Evolutionary conservation across 2,113 vertebrate genomes (phyloP).

Genomic region (Rhinoptilus africanus): DNA sequence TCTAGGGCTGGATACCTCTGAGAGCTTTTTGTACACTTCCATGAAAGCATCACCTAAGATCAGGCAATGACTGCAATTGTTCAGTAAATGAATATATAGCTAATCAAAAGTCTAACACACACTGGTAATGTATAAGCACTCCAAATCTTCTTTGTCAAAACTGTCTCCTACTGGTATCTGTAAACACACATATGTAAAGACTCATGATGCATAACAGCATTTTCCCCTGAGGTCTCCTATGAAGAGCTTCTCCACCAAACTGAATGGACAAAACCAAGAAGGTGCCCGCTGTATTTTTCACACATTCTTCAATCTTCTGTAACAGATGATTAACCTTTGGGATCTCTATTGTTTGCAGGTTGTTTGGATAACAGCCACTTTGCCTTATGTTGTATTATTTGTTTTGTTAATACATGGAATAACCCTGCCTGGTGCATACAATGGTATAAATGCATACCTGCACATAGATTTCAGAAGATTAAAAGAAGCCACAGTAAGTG

Average conservation of each 20-base stretch:
- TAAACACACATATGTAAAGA: neutral
- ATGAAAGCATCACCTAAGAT: neutral
- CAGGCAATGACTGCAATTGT: neutral
- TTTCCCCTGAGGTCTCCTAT: neutral
- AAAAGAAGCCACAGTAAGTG: conserved; percentile 88
- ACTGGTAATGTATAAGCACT: neutral
- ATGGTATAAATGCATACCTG: conserved; percentile 93
- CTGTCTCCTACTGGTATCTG: neutral
- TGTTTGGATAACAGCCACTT: conserved; percentile 97
- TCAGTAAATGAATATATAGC: neutral
- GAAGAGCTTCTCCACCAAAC: neutral
- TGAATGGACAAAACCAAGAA: neutral
- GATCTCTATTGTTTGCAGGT: conserved; percentile 76
- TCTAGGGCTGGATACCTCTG: neutral
- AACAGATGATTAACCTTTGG: neutral
- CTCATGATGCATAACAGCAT: neutral
- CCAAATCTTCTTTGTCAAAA: neutral
- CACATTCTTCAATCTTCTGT: neutral
- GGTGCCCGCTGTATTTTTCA: neutral
- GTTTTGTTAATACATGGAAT: conserved; percentile 92
- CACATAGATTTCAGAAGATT: conserved; percentile 90
- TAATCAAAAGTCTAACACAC: neutral
- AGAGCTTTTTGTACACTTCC: neutral
- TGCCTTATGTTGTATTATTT: conserved; percentile 93
- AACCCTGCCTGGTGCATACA: conserved; percentile 89